phyloP scores from a whole-genome alignment of 2,888 invertebrate genomes.

The Allacma fusca region DNA sequence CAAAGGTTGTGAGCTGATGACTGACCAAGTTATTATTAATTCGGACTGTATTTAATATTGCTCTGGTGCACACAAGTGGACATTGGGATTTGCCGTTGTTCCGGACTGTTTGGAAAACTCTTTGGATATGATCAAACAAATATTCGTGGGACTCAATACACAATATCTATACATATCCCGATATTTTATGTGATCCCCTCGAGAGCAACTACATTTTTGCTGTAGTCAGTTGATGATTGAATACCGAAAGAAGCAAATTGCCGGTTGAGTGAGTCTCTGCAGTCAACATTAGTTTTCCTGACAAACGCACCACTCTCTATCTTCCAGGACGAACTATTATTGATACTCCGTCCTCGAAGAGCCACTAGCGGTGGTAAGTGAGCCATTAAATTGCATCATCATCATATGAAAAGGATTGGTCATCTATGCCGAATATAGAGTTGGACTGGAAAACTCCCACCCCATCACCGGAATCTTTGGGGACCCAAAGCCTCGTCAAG shows the following conservation, averaged over 20 bases:
- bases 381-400: conserved; percentile 56
- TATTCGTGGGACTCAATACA: too few species aligned
- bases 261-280: neutral
- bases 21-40: too few species aligned
- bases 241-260: conserved; percentile 10
- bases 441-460: conserved; percentile 1
- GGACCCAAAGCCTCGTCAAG: neutral
- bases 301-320: conserved; percentile 29
- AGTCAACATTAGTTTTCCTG: conserved; percentile 37
- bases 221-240: conserved; percentile 16
- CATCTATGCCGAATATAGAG: neutral
- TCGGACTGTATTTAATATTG: too few species aligned
- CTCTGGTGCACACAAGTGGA: too few species aligned
- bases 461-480: conserved; percentile 15
- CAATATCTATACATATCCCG: too few species aligned
- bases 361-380: conserved; percentile 46
- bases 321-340: conserved; percentile 14
- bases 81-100: too few species aligned
- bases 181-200: too few species aligned
- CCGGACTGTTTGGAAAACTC: too few species aligned
- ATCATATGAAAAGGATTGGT: conserved; percentile 37
- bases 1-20: too few species aligned
- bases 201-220: too few species aligned
- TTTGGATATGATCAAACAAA: too few species aligned
- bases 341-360: conserved; percentile 7